Base-by-base conservation (phyloP, 2,888 invertebrate genomes). In the Salpingus planirostris region DNA sequence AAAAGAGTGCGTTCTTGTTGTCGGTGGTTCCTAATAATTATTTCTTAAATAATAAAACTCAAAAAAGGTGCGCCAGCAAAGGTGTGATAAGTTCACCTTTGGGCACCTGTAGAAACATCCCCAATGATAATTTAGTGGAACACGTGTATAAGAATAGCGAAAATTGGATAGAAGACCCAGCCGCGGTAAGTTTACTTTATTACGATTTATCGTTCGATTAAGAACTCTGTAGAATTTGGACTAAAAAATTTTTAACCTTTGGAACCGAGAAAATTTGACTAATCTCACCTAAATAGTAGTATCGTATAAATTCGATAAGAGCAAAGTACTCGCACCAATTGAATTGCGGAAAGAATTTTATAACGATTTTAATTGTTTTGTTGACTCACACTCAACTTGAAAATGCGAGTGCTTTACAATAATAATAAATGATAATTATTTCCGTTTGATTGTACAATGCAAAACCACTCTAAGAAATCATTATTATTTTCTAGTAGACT, bases 121-220 rank as follows among this genome's bases (percentile, higher is more conserved):
- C 74, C 1, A 70, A 71, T 26, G 68, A 71, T 53, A 68, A 72
- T 29, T 55, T 80, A 33, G 70, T 74, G 13, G 72, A 80, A 21
- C 68, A 68, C 57, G 60, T 80, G 33, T 80, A 74, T 64, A 64
- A 67, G 40, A 68, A 74, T 44, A 46, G 67, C 14, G 70, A 72
- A 25, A 53, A 70, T 37, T 76, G 73, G 70, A 61, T 69, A 6
- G 64, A 70, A 11, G 71, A 77, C 44, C 73, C 78, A 13, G 74
- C 74, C 35, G 66, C 78, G 65, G 81, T 81, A 65, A 76, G 77
- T 73, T 22, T 13, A n/a, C n/a, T 29, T 7, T 22, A 21, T 8
- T 18, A 8, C 18, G 18, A n/a, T n/a, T n/a, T n/a, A n/a, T n/a
- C n/a, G n/a, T n/a, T n/a, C n/a, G n/a, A n/a, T n/a, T n/a, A n/a